Evolutionary conservation across 1,140 invertebrate species (phyloP), one percentile per base, ranked within the genome.

Genomic region (Hylaeus anthracinus): DNA sequence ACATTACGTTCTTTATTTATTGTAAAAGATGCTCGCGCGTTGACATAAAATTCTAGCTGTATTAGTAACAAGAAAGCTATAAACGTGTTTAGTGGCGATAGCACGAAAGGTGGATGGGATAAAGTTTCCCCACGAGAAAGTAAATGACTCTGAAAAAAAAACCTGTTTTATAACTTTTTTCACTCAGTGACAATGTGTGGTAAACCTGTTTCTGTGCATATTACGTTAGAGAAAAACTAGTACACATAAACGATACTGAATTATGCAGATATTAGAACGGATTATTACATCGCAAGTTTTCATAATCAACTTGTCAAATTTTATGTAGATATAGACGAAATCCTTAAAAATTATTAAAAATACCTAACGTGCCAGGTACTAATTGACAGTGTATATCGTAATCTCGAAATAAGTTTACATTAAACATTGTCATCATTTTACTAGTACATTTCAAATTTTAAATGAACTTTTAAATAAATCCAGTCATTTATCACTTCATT

Each of bases 121-220:
- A 5, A 65, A 43, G 14, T 74, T 86, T 75, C 72, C 39, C 48
- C 56, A 70, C 41, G 67, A 56, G 66, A 81, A 81, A 81, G 61
- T 76, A 82, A 72, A 77, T 72, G 56, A 76, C 70, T 53, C 58
- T 58, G 43, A 83, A 72, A 72, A 26, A 26, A 26, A 87, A 51
- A 67, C 78, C 81, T 43, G 76, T 86, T 87, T 86, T 84, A 66
- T 86, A 86, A 86, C 66, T 78, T 86, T 87, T 87, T 87, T 78
- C 86, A 87, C 78, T 84, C 55, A 43, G 37, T 82, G 71, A 77
- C 79, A 74, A 86, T 61, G 61, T 86, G 43, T 77, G 66, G 53
- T 82, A 67, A 81, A 81, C 53, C 37, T 73, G 60, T 80, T 58
- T 78, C 65, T 82, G 45, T 78, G 58, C 60, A 64, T 86, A 64